A percentile compares a stretch with the other conserved stretches of the same genome.
These are phyloP conservation scores for Mythimna pallens DNA, from an alignment of 2,888 invertebrate genomes.

Conservation along the genomic window DNA sequence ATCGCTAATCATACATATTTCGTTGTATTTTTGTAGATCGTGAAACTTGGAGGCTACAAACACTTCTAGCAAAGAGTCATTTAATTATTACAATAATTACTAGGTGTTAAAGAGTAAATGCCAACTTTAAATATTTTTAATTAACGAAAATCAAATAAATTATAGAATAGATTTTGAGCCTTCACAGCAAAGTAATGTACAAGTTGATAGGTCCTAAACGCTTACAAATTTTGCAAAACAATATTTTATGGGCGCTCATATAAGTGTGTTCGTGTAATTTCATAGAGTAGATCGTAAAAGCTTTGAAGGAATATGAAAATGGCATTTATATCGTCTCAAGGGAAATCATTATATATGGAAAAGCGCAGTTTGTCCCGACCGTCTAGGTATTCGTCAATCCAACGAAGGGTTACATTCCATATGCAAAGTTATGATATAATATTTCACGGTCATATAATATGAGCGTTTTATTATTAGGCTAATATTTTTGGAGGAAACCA, in stretches of 20 bases:
- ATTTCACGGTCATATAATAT: slow-evolving; percentile 55
- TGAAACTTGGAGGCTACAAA: too few species aligned
- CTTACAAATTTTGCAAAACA: slow-evolving; percentile 49
- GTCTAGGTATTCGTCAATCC: slow-evolving; percentile 57
- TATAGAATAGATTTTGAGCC: slow-evolving; percentile 5
- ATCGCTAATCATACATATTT: too few species aligned
- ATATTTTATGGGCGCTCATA: slow-evolving; percentile 62
- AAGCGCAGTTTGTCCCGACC: slow-evolving; percentile 60
- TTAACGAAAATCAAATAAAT: too few species aligned
- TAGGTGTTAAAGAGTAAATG: too few species aligned
- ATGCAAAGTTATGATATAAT: slow-evolving; percentile 52
- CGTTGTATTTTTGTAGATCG: too few species aligned
- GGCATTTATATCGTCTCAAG: slow-evolving; percentile 72
- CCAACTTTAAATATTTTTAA: too few species aligned
- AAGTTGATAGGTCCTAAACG: slow-evolving; percentile 9
- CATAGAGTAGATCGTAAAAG: slow-evolving; percentile 73
- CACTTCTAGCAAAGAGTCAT: too few species aligned
- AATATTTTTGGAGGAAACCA: slow-evolving; percentile 42
- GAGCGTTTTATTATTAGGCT: slow-evolving; percentile 43
- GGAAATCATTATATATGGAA: slow-evolving; percentile 71
- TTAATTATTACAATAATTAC: too few species aligned
- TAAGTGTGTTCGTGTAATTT: slow-evolving; percentile 69
- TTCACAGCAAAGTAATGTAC: not conserved
- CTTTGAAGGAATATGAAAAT: slow-evolving; percentile 72
- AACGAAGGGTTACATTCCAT: slow-evolving; percentile 52